phyloP scores from a whole-genome alignment of 2,797 vertebrate species.

The Rachycentron canadum region DNA sequence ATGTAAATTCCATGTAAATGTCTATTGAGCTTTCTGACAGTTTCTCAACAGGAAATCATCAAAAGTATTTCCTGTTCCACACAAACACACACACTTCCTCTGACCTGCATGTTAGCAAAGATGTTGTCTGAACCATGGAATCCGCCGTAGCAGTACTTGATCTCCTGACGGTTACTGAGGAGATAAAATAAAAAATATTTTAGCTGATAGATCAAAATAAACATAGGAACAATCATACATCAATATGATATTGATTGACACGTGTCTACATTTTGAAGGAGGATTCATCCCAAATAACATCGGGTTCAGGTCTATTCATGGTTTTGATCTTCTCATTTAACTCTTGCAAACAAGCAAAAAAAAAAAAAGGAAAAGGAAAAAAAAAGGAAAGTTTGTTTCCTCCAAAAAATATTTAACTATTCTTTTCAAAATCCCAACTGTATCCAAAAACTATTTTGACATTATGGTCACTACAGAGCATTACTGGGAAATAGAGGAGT shows the following conservation, averaged over 20 bases:
- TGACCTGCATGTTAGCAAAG: conserved; percentile 96
- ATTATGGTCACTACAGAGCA: not conserved
- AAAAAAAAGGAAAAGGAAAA: no score
- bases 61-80: no score
- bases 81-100: conserved; percentile 48
- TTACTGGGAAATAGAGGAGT: no score
- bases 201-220: not conserved
- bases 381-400: no score
- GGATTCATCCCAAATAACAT: not conserved
- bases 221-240: not conserved
- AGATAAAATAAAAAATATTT: conserved; percentile 24
- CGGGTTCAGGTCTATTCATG: not conserved
- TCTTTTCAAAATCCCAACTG: no score
- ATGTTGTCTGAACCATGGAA: conserved; percentile 95
- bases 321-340: not conserved
- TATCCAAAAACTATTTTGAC: no score
- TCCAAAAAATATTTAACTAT: no score
- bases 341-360: no score
- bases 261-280: conserved; percentile 1
- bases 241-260: not conserved
- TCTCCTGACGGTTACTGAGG: conserved; percentile 82
- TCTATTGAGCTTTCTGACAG: not conserved
- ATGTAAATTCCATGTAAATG: not conserved
- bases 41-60: no score
- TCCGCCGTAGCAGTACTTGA: conserved; percentile 90